These are phyloP conservation scores for Sitodiplosis mosellana DNA, from an alignment of 1,140 invertebrate genomes.

Conservation along the genomic window DNA sequence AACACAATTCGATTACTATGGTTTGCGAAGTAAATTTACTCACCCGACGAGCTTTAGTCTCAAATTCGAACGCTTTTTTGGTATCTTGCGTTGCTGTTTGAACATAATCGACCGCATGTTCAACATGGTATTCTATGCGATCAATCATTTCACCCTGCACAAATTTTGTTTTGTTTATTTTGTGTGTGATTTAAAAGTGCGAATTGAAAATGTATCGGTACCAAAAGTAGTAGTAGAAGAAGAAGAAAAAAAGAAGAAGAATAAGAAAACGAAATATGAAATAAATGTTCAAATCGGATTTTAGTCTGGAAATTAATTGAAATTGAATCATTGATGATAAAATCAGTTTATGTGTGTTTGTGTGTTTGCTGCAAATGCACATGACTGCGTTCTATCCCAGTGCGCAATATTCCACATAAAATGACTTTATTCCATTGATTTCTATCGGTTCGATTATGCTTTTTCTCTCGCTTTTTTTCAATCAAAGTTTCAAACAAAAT, in stretches of 20 bases:
- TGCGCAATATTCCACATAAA: neutral
- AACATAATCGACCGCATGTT: constrained; percentile 98
- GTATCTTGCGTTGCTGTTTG: constrained; percentile 98
- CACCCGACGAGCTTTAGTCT: constrained; percentile 98
- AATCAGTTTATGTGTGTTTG: no score
- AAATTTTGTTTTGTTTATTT: neutral
- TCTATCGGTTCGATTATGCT: no score
- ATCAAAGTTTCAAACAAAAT: neutral
- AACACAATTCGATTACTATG: constrained; percentile 41
- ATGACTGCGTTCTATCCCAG: no score
- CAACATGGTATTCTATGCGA: constrained; percentile 99
- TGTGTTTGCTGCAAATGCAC: no score
- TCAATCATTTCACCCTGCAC: constrained; percentile 98
- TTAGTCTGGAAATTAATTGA: no score
- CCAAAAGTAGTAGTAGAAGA: no score
- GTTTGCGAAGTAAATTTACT: constrained; percentile 35
- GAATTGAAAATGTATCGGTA: no score
- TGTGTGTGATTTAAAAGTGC: neutral
- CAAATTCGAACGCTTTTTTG: constrained; percentile 99
- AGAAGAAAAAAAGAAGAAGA: no score
- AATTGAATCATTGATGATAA: no score
- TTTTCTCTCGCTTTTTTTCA: neutral
- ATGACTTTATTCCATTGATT: no score
- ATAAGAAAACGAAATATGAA: no score
- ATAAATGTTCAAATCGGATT: no score